Evolutionary conservation across 2,888 invertebrate species (phyloP).

Genomic region (Chorisops tibialis): DNA sequence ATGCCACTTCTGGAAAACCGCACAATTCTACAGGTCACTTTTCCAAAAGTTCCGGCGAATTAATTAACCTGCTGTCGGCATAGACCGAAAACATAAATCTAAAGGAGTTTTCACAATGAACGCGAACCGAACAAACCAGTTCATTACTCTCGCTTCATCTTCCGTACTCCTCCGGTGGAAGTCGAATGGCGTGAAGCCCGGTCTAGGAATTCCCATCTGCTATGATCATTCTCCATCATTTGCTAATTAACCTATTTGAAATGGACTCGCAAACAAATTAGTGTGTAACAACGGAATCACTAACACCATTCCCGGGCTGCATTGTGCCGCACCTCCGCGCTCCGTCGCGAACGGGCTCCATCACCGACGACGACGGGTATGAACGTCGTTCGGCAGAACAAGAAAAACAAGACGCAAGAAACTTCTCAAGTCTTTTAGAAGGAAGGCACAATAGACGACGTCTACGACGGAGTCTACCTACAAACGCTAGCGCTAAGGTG

Average conservation of each 20-base stretch:
- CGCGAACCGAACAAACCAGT: not conserved
- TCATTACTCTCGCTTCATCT: constrained; percentile 1
- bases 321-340: too few relatives aligned
- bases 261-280: constrained; percentile 28
- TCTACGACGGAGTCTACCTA: too few relatives aligned
- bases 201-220: constrained; percentile 1
- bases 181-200: not conserved
- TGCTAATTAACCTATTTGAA: constrained; percentile 29
- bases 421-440: too few relatives aligned
- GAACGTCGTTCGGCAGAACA: too few relatives aligned
- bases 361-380: too few relatives aligned
- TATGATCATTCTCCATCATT: constrained; percentile 2
- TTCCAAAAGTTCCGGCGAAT: constrained; percentile 5
- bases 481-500: not conserved
- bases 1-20: constrained; percentile 8
- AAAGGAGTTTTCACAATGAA: constrained; percentile 6
- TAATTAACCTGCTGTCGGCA: constrained; percentile 20
- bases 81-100: constrained; percentile 15
- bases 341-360: too few relatives aligned
- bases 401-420: too few relatives aligned
- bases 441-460: too few relatives aligned
- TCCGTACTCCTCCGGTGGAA: not conserved
- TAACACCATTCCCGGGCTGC: not conserved
- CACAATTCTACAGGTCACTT: not conserved
- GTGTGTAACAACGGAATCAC: constrained; percentile 15